Base-by-base conservation (phyloP, 1,140 invertebrate genomes). In the Diprion similis region DNA sequence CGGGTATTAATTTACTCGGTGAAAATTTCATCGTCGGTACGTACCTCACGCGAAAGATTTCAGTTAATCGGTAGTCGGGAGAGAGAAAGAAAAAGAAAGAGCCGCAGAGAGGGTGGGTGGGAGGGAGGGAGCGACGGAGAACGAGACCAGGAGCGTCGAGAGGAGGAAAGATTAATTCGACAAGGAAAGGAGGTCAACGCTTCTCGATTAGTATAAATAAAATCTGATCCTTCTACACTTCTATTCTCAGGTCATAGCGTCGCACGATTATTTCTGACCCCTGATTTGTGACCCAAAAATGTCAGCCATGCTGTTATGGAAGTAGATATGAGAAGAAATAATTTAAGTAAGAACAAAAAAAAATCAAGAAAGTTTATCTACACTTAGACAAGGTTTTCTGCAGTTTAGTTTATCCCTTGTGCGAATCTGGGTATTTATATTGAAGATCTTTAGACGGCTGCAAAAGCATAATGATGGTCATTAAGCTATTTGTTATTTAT, bases 171-270 rank as follows among this genome's bases (percentile, higher is more conserved):
- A 64, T 64, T 47, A 19, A 68, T 18, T 10, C 65, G 76, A 69
- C 77, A 72, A 70, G 24, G 45, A 73, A 24, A 46, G 17, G 64
- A 46, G 70, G 70, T 70, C 71, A 83, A 83, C 78, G 81, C 80
- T 79, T 80, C 46, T 72, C 79, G 83, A 84, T 85, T 83, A 83
- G 83, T 84, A 37, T 37, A 85, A 77, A 79, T 78, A 73, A 78
- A 80, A 80, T 82, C 82, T 85, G 78, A 73, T 59, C 65, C 48
- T 70, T 70, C 69, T 75, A 71, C 74, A 70, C 69, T 74, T 77
- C 18, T 68, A 74, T 71, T 37, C 46, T 65, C 47, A 24, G 17
- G 47, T 17, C 19, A 9, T 11, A 17, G n/a, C 66, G 47, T 17
- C 59, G 59, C 13, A 18, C 59, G 59, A 64, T 17, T 17, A 18